phyloP scores from a whole-genome alignment of 53 echinoderm and acorn worm genomes.

The Mesocentrotus franciscanus region DNA sequence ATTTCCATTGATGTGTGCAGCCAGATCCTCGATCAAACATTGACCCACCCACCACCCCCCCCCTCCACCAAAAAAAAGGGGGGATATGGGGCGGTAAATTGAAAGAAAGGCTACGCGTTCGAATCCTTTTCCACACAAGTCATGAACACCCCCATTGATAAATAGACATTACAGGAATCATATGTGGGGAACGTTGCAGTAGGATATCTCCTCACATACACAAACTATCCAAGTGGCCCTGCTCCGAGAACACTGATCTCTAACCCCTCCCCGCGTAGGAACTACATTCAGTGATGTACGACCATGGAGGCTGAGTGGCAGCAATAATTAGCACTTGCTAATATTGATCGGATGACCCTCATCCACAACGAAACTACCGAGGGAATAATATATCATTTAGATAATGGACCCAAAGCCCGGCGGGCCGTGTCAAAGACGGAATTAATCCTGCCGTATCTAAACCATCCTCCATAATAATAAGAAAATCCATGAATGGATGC shows the following conservation, averaged over 20 bases:
- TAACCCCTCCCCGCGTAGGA: neutral
- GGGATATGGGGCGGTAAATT: too few relatives aligned
- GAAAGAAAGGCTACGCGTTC: too few relatives aligned
- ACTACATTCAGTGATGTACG: neutral
- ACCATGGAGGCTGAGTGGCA: neutral
- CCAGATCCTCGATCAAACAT: too few relatives aligned
- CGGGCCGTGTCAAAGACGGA: neutral
- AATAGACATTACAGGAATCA: too few relatives aligned
- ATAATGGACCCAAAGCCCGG: neutral
- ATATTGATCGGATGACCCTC: slow-evolving; percentile 13
- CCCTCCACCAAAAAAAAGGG: too few relatives aligned
- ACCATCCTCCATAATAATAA: neutral
- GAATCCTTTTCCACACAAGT: too few relatives aligned
- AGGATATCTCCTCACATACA: too few relatives aligned
- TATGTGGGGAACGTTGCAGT: too few relatives aligned
- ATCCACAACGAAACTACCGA: neutral
- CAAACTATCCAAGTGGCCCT: too few relatives aligned
- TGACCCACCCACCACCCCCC: too few relatives aligned
- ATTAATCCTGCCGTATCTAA: neutral
- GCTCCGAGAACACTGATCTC: neutral
- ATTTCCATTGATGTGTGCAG: too few relatives aligned
- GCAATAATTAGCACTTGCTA: neutral
- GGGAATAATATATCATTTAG: slow-evolving; percentile 11
- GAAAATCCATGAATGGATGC: neutral
- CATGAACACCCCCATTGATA: too few relatives aligned